These are phyloP conservation scores for Heliconius sara DNA, from an alignment of 2,888 invertebrate species.

Conservation along the genomic window DNA sequence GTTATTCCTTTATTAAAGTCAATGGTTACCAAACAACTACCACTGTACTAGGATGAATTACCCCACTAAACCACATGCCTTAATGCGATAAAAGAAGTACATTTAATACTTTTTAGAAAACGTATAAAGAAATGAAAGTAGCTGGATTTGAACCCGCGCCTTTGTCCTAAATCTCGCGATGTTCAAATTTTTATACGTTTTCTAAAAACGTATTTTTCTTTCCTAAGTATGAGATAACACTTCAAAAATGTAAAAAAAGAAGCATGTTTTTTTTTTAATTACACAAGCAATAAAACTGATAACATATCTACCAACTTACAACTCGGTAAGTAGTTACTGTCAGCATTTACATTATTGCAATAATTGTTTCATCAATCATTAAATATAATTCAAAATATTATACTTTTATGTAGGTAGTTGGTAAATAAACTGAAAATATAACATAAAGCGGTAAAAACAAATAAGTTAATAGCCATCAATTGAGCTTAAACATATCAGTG, in stretches of 20 bases:
- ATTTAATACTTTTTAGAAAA: too few species aligned
- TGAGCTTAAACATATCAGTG: too few species aligned
- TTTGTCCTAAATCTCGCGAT: too few species aligned
- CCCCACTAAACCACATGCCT: not conserved
- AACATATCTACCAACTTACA: slow-evolving; percentile 5
- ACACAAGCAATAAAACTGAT: slow-evolving; percentile 14
- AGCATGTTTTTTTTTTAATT: slow-evolving; percentile 5
- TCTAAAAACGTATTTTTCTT: too few species aligned
- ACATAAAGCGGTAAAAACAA: too few species aligned
- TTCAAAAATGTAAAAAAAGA: not conserved
- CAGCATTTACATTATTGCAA: not conserved
- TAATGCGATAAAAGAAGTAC: not conserved
- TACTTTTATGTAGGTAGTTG: too few species aligned
- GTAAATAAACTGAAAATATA: too few species aligned
- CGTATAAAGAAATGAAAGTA: too few species aligned
- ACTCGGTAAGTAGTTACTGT: not conserved
- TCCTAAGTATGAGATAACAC: too few species aligned
- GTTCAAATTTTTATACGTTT: too few species aligned
- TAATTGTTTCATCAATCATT: not conserved
- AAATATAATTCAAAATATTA: not conserved
- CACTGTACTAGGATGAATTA: not conserved
- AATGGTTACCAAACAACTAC: not conserved
- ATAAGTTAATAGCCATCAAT: too few species aligned
- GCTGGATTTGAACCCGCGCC: too few species aligned
- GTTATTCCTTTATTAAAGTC: not conserved